These are phyloP conservation scores for Chydorus sphaericus DNA, from an alignment of 2,888 invertebrate genomes.

Conservation along the genomic window DNA sequence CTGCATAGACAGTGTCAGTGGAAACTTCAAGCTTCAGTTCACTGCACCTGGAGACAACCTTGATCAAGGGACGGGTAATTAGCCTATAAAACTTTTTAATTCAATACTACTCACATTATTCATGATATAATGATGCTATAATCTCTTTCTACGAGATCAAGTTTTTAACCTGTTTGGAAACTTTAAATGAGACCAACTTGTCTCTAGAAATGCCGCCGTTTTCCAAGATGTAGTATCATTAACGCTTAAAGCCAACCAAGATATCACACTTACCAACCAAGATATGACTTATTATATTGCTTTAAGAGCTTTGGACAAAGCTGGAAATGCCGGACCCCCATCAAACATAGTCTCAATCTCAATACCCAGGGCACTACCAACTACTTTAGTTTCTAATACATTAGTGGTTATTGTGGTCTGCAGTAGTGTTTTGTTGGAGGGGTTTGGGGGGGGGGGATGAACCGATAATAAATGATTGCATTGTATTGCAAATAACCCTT, in stretches of 20 bases:
- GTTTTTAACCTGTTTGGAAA: background rate
- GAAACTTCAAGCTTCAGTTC: slow-evolving; percentile 17
- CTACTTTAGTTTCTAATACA: too few species aligned
- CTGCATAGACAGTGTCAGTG: too few species aligned
- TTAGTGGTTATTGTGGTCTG: too few species aligned
- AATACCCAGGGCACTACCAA: too few species aligned
- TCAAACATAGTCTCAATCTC: slow-evolving; percentile 1
- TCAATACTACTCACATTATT: background rate
- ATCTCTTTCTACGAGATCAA: background rate
- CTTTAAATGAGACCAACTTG: background rate
- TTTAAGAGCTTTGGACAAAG: background rate
- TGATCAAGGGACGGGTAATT: slow-evolving; percentile 17
- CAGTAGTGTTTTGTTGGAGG: too few species aligned
- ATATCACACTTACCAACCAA: background rate
- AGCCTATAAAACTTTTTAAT: too few species aligned
- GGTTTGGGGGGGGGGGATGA: too few species aligned
- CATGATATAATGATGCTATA: background rate
- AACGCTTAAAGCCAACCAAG: background rate
- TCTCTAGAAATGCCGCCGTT: background rate
- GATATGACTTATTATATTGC: background rate
- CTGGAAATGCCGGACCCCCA: background rate
- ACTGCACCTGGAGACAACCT: slow-evolving; percentile 23
- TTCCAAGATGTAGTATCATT: background rate
- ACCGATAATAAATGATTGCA: too few species aligned
- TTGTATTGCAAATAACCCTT: too few species aligned